Evolutionary conservation across 2,113 vertebrate genomes (phyloP).

Genomic region (Cariama cristata): DNA sequence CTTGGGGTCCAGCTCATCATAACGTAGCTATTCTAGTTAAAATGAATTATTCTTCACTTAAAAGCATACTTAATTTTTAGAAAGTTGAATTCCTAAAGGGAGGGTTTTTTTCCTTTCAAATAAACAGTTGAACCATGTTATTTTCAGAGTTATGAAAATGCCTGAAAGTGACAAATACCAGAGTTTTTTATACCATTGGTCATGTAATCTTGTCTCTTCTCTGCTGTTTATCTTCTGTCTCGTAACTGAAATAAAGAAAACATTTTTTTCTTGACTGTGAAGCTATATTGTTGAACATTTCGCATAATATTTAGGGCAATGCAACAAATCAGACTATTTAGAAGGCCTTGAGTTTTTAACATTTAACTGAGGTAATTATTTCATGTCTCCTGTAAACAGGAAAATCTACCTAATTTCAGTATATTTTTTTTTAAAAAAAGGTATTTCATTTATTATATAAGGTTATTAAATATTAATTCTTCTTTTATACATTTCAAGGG

Average conservation of each 20-base stretch:
- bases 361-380: not conserved
- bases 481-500: not conserved
- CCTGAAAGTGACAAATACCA: slow-evolving; percentile 2
- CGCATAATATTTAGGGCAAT: not conserved
- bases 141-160: slow-evolving; percentile 25
- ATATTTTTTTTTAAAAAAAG: not conserved
- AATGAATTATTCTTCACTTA: not conserved
- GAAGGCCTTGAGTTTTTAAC: not conserved
- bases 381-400: not conserved
- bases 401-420: not conserved
- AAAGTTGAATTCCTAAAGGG: slow-evolving; percentile 10
- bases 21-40: not conserved
- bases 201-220: not conserved
- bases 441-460: slow-evolving; percentile 37
- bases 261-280: not conserved
- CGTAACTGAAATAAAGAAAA: not conserved
- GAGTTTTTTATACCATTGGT: slow-evolving; percentile 24
- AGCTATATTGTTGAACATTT: not conserved
- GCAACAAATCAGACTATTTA: not conserved
- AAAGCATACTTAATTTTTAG: not conserved
- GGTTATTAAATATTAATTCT: slow-evolving; percentile 22
- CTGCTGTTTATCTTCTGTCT: not conserved
- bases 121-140: not conserved
- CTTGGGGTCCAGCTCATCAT: not conserved
- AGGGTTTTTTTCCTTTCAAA: not conserved